Evolutionary conservation across 2,113 vertebrate genomes (phyloP).

Genomic region (Syngnathus scovelli): DNA sequence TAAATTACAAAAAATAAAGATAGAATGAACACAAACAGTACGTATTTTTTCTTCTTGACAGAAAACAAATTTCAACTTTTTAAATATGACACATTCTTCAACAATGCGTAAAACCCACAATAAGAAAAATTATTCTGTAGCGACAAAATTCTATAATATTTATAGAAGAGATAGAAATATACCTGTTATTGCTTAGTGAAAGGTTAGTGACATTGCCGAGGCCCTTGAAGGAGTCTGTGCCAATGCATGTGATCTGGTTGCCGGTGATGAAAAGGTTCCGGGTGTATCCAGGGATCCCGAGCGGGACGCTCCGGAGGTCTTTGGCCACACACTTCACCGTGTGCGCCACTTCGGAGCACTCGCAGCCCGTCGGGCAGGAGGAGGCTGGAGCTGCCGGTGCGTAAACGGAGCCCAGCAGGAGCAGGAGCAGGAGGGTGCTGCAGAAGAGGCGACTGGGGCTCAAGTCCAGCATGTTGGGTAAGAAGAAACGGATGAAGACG

Average conservation of each 20-base stretch:
- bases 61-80: too few relatives aligned
- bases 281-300: conserved; percentile 70
- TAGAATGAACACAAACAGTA: too few relatives aligned
- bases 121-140: too few relatives aligned
- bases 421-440: conserved; percentile 27
- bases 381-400: conserved; percentile 9
- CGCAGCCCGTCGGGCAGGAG: conserved; percentile 68
- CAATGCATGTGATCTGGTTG: conserved; percentile 63
- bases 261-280: conserved; percentile 73
- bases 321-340: conserved; percentile 77
- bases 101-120: too few relatives aligned
- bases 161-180: neutral
- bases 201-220: conserved; percentile 71
- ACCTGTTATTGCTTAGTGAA: conserved; percentile 75
- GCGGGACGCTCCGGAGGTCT: conserved; percentile 64
- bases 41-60: too few relatives aligned
- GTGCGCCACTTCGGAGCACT: conserved; percentile 75
- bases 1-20: too few relatives aligned
- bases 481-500: neutral
- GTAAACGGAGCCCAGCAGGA: conserved; percentile 37
- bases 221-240: conserved; percentile 61
- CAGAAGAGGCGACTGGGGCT: neutral
- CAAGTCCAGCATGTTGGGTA: conserved; percentile 49
- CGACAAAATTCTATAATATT: too few relatives aligned
- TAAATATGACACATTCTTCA: too few relatives aligned